Percentiles rank a stretch among this genome's conserved stretches.
Evolutionary conservation across 2,113 vertebrate genomes (phyloP).

Genomic region (Lophius piscatorius): DNA sequence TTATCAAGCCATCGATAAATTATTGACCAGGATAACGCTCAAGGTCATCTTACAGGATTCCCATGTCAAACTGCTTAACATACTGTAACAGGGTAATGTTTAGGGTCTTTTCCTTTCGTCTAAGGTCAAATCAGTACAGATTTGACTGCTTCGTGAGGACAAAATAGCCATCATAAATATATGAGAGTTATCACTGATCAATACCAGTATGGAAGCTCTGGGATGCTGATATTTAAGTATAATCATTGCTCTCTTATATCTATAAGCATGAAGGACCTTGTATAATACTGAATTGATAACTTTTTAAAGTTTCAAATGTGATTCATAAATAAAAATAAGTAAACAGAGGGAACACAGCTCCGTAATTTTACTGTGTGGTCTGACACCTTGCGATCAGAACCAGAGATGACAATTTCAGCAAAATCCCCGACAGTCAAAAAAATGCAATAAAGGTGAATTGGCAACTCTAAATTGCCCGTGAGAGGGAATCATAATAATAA

Average conservation of each 20-base stretch:
- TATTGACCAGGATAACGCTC: conserved; percentile 34
- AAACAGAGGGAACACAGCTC: too few species aligned
- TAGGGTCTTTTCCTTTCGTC: neutral
- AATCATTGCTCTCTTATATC: neutral
- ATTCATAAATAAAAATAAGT: too few species aligned
- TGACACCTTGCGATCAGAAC: too few species aligned
- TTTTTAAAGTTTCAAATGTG: too few species aligned
- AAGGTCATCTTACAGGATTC: conserved; percentile 32
- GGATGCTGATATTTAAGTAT: neutral
- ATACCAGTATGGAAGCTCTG: neutral
- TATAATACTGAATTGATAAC: too few species aligned
- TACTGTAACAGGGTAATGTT: neutral
- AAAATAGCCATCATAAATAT: conserved; percentile 6
- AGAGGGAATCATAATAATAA: too few species aligned
- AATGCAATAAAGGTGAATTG: too few species aligned
- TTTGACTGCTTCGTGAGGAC: conserved; percentile 1
- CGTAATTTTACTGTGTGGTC: too few species aligned
- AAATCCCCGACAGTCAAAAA: too few species aligned
- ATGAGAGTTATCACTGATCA: neutral
- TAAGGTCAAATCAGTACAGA: neutral
- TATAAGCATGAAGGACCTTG: too few species aligned
- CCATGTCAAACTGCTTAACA: neutral
- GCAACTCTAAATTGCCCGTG: too few species aligned
- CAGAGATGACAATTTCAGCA: too few species aligned
- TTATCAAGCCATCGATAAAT: conserved; percentile 43